A percentile compares a stretch with the other conserved stretches of the same genome.
phyloP scores from a whole-genome alignment of 2,888 invertebrate species.

The Apoda limacodes region DNA sequence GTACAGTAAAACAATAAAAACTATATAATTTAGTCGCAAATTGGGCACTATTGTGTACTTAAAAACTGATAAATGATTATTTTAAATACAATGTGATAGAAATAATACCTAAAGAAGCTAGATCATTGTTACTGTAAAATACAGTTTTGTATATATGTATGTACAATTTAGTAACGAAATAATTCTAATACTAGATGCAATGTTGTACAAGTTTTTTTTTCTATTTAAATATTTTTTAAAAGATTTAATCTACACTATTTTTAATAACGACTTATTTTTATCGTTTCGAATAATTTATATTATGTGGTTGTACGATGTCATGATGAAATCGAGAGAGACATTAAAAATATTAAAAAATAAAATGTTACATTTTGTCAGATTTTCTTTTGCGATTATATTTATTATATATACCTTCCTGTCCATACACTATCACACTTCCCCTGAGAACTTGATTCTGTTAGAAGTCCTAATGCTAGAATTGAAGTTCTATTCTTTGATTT shows the following conservation, averaged over 20 bases:
- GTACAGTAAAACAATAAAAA: no score
- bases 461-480: conserved; percentile 39
- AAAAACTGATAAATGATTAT: no score
- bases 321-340: conserved; percentile 57
- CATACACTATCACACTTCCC: conserved; percentile 42
- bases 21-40: no score
- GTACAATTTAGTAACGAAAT: conserved; percentile 55
- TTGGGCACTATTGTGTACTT: no score
- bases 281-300: conserved; percentile 68
- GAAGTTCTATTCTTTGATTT: conserved; percentile 30
- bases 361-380: conserved; percentile 52
- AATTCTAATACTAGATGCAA: conserved; percentile 65
- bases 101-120: conserved; percentile 67
- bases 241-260: conserved; percentile 68
- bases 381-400: conserved; percentile 48
- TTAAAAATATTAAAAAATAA: conserved; percentile 67
- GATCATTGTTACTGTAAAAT: conserved; percentile 68
- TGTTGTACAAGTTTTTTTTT: conserved; percentile 62
- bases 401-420: conserved; percentile 33
- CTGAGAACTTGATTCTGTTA: conserved; percentile 40
- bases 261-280: conserved; percentile 65
- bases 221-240: conserved; percentile 65
- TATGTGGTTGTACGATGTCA: conserved; percentile 66
- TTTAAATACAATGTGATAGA: conserved; percentile 63
- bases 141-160: conserved; percentile 68